Conservation (phyloP, 2,113 vertebrate species). For the Crypturellus undulatus region DNA sequence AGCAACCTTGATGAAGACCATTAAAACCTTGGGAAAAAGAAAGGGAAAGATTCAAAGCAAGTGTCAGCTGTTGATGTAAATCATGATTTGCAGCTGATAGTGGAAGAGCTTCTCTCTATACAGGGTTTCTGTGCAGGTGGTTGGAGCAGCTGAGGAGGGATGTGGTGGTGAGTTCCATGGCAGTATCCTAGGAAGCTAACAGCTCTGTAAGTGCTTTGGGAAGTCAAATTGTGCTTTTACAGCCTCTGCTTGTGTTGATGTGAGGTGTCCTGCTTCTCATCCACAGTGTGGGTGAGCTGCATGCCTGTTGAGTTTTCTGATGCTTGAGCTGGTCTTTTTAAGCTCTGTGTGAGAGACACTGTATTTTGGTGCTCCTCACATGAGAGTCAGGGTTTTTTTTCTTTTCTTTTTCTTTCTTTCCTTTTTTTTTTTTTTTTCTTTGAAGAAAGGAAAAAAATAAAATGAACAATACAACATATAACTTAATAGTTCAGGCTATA, state of each 20-base stretch:
- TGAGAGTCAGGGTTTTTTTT: no score
- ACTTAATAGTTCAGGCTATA: background rate
- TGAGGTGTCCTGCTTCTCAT: background rate
- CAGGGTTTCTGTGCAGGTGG: background rate
- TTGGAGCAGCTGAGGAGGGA: background rate
- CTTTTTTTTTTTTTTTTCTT: background rate
- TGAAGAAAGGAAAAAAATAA: background rate
- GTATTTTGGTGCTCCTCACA: background rate
- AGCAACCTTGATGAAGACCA: background rate
- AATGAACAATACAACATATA: background rate
- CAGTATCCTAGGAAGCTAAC: background rate
- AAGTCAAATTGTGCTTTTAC: background rate
- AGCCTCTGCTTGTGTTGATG: background rate
- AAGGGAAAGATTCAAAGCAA: background rate
- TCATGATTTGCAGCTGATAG: background rate
- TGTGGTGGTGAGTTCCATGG: fast-evolving
- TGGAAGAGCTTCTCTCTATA: no score
- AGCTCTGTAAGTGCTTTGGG: background rate
- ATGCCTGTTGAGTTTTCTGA: background rate
- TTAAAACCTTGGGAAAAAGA: background rate
- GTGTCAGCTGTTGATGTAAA: background rate
- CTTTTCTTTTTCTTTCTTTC: no score
- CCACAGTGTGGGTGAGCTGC: fast-evolving
- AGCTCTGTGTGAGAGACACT: background rate
- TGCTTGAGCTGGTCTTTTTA: background rate